Percentiles rank a stretch among this genome's conserved stretches.
Conservation (phyloP, 2,888 invertebrate genomes). For the Eupithecia dodoneata region DNA sequence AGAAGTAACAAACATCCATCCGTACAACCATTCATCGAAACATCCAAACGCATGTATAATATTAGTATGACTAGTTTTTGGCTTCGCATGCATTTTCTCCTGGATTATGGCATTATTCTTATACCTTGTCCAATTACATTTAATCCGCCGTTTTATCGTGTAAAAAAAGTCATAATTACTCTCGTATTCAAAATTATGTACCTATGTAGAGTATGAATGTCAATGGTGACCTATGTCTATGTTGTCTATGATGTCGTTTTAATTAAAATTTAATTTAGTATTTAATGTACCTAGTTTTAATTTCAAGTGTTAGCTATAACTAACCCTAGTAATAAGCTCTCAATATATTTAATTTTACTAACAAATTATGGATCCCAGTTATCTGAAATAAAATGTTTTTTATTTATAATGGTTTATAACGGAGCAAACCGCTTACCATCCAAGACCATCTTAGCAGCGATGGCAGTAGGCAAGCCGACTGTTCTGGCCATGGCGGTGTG, state of each 20-base stretch:
- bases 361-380: no score
- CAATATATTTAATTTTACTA: no score
- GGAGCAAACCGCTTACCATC: conserved; percentile 87
- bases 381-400: no score
- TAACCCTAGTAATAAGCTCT: no score
- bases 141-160: not conserved
- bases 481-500: conserved; percentile 95
- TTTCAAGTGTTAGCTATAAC: no score
- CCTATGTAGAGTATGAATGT: not conserved
- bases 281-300: no score
- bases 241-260: no score
- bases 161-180: not conserved
- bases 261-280: no score
- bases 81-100: not conserved
- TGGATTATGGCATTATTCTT: not conserved
- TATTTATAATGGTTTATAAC: not conserved
- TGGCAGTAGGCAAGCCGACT: conserved; percentile 93
- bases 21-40: no score
- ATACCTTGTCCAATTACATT: not conserved
- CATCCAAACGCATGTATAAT: no score
- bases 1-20: no score
- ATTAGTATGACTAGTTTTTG: no score
- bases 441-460: conserved; percentile 98
- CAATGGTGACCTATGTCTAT: not conserved
- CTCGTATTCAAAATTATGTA: not conserved